phyloP scores from a whole-genome alignment of 2,888 invertebrate species.

The Horisme vitalbata region DNA sequence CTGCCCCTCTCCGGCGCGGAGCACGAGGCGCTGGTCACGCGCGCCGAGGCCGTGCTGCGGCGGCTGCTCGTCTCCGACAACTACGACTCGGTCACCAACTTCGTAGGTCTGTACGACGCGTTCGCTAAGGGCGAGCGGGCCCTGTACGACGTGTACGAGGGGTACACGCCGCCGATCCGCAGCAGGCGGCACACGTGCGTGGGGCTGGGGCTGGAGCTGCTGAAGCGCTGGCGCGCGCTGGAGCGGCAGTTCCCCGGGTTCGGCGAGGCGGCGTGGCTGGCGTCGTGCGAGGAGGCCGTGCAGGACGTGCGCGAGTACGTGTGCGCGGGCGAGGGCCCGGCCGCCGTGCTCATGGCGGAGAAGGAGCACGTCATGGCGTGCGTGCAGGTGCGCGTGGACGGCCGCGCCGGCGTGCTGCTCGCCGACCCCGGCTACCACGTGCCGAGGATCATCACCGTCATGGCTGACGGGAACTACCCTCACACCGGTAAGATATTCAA shows the following conservation, averaged over 20 bases:
- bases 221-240: slow-evolving; percentile 84
- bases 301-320: slow-evolving; percentile 82
- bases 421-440: slow-evolving; percentile 97
- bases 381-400: slow-evolving; percentile 87
- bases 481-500: slow-evolving; percentile 85
- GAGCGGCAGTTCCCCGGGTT: slow-evolving; percentile 86
- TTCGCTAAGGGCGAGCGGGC: slow-evolving; percentile 83
- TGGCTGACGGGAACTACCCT: slow-evolving; percentile 92
- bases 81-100: slow-evolving; percentile 95
- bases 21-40: slow-evolving; percentile 91
- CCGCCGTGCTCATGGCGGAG: slow-evolving; percentile 86
- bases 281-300: slow-evolving; percentile 94
- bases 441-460: slow-evolving; percentile 92
- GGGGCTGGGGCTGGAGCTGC: slow-evolving; percentile 89
- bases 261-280: slow-evolving; percentile 83
- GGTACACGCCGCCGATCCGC: slow-evolving; percentile 90
- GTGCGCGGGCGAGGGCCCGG: slow-evolving; percentile 76
- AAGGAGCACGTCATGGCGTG: slow-evolving; percentile 95
- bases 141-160: slow-evolving; percentile 88
- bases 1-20: slow-evolving; percentile 66
- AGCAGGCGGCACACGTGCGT: slow-evolving; percentile 93
- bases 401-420: slow-evolving; percentile 89
- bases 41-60: slow-evolving; percentile 91
- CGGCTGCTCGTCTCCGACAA: slow-evolving; percentile 91
- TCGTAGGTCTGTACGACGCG: slow-evolving; percentile 86